Evolutionary conservation across 92 coral and sea anemone genomes (phyloP), one percentile per base, ranked within the genome.

Genomic region (Chrysogorgia sp.): DNA sequence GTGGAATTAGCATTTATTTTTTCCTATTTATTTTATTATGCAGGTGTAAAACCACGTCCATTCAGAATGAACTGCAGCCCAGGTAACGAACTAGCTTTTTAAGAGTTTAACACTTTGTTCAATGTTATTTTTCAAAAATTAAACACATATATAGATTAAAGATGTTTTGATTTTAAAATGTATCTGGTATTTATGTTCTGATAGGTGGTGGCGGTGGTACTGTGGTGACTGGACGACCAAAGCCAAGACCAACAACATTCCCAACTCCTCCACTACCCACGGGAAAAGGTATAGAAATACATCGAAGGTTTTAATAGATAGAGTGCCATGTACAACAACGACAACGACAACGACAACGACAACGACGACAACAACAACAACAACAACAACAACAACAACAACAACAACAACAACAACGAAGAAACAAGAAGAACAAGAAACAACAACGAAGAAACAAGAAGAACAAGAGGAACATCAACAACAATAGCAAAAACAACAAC

Each of bases 31-130:
- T 26, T 40, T 61, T n/a, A n/a, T n/a, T 12, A 48, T 53, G 25
- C 72, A 82, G 86, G 86, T 48, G 63, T 17, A 45, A 41, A 83
- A 60, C 91, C 93, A 41, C 85, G 81, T 29, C 55, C 81, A 80
- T 93, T 93, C 88, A 86, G 88, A 83, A 93, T 93, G 96, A 81
- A 93, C 83, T 93, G 97, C 64, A 86, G 89, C n/a, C n/a, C n/a
- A 67, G 22, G 97, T 93, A 65, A 91, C 96, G 80, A 52, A 21
- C n/a, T 50, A 37, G 34, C 28, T 17, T 29, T 7, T 34, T 23
- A 64, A 13, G 8, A 7, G 45, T 33, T 58, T 23, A 23, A 1
- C 31, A 7, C 10, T 2, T 58, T n/a, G n/a, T n/a, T n/a, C n/a
- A n/a, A n/a, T n/a, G n/a, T n/a, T n/a, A n/a, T n/a, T n/a, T n/a